A percentile compares a stretch with the other conserved stretches of the same genome.
These are phyloP conservation scores for Galeruca laticollis DNA, from an alignment of 2,888 invertebrate genomes.

Conservation along the genomic window DNA sequence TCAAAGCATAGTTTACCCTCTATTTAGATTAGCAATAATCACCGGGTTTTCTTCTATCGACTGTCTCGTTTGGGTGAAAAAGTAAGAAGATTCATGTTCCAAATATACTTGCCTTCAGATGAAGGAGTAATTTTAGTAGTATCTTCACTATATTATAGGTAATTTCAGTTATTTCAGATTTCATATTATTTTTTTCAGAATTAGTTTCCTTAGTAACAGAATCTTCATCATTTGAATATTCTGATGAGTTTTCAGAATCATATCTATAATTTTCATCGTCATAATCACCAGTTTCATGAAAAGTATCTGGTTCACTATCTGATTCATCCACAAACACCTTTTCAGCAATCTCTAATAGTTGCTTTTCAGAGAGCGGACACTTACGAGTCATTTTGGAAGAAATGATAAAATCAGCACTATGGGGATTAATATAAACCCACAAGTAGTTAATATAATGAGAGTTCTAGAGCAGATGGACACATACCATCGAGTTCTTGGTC, in stretches of 20 bases:
- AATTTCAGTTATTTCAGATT: neutral
- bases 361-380: neutral
- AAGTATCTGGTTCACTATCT: neutral
- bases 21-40: neutral
- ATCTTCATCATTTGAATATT: neutral
- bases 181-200: neutral
- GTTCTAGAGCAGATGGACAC: no score
- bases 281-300: neutral
- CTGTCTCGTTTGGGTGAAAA: neutral
- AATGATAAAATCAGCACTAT: neutral
- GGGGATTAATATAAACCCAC: neutral
- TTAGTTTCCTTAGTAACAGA: neutral
- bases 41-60: neutral
- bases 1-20: neutral
- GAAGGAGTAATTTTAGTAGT: neutral
- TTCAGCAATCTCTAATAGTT: neutral
- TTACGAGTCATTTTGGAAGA: neutral
- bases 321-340: neutral
- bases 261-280: neutral
- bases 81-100: neutral
- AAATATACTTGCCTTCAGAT: neutral
- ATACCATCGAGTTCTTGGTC: no score
- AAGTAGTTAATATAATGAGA: no score
- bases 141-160: neutral
- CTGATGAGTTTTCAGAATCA: no score